phyloP scores from a whole-genome alignment of 2,113 vertebrate genomes.

The Rhynchopsitta pachyrhyncha region DNA sequence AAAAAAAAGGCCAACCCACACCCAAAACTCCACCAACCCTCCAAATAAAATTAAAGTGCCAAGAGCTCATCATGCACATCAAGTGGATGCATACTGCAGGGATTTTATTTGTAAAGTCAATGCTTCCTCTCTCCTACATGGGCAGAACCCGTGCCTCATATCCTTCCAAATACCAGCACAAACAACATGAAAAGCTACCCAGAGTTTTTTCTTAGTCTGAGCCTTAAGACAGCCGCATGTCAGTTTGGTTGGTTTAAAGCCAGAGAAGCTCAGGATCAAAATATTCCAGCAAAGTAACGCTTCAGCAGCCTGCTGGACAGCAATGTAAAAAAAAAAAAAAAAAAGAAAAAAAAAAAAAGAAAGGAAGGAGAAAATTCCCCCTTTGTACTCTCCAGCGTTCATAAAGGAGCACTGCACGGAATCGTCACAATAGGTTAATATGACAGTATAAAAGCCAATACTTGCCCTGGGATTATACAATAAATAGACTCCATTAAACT shows the following conservation, averaged over 20 bases:
- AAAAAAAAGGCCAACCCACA: background rate
- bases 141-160: background rate
- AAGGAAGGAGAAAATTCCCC: background rate
- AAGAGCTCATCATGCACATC: background rate
- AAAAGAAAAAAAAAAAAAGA: no score
- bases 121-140: background rate
- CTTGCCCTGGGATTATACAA: constrained; percentile 63
- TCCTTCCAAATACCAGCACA: background rate
- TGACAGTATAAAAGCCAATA: constrained; percentile 65
- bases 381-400: background rate
- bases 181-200: background rate
- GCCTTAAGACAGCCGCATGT: background rate
- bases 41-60: background rate
- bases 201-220: background rate
- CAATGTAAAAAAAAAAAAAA: background rate
- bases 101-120: background rate
- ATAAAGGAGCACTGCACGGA: background rate
- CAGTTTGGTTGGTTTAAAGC: background rate
- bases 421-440: constrained; percentile 48
- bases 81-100: background rate
- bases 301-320: background rate
- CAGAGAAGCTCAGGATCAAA: background rate
- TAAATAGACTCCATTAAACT: constrained; percentile 76
- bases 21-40: background rate
- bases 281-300: background rate